Percentiles rank a stretch among this genome's conserved stretches.
Evolutionary conservation across 1,140 invertebrate genomes (phyloP).

Genomic region (Anadara kagoshimensis): DNA sequence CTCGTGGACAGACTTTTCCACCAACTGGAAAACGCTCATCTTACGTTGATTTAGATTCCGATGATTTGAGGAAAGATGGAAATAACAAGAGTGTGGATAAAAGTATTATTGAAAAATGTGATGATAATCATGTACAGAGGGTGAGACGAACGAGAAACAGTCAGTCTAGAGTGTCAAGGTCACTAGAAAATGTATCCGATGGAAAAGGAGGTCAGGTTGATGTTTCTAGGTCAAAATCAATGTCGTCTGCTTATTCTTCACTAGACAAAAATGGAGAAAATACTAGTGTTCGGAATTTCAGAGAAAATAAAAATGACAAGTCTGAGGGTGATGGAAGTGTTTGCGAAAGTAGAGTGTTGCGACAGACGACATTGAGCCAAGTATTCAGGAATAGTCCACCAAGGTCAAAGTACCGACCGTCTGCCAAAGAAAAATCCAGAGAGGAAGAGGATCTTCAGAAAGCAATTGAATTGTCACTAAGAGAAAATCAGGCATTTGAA

Average conservation of each 20-base stretch:
- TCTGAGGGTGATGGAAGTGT: not conserved
- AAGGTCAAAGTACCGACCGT: not conserved
- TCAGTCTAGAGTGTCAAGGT: too few relatives aligned
- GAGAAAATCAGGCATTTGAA: conserved; percentile 2
- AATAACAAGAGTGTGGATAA: too few relatives aligned
- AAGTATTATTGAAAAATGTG: too few relatives aligned
- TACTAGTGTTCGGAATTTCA: not conserved
- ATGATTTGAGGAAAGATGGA: too few relatives aligned
- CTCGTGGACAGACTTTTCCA: too few relatives aligned
- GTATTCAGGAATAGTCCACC: conserved; percentile 28
- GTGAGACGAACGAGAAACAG: too few relatives aligned
- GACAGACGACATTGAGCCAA: conserved; percentile 40
- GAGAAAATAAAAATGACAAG: not conserved
- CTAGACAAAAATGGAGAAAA: not conserved
- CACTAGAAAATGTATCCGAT: too few relatives aligned
- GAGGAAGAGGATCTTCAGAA: conserved; percentile 31
- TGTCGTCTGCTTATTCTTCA: not conserved
- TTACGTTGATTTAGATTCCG: too few relatives aligned
- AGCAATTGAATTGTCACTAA: conserved; percentile 38
- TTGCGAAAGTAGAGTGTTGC: not conserved
- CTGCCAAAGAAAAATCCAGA: not conserved
- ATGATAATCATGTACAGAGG: too few relatives aligned
- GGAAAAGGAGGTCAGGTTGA: not conserved
- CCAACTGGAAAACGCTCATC: too few relatives aligned
- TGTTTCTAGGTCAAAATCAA: conserved; percentile 11